Evolutionary conservation across 2,113 vertebrate genomes (phyloP), one percentile per base, ranked within the genome.

Genomic region (Tenebrosternarchus preto): DNA sequence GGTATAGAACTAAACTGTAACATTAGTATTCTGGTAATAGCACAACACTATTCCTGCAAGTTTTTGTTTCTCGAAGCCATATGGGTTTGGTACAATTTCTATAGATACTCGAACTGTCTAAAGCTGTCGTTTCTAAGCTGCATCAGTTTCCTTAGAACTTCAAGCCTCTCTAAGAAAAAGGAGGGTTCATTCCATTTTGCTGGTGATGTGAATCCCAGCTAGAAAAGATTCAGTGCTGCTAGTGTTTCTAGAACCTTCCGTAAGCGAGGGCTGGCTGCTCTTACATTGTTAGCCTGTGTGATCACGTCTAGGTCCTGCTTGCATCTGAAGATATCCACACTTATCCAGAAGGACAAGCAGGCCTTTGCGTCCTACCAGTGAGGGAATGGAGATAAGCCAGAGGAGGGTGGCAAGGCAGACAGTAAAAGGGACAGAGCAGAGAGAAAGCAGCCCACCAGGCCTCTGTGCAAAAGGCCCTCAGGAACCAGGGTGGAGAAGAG

Each of bases 351-450:
- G 67, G 78, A 80, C 73, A 76, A 70, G 53, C 59, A 29, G 64
- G 75, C 20, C 31, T 85, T 72, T 85, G 82, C 76, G 80, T 76
- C 39, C 66, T 70, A 64, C 43, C 66, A n/a, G 79, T 53, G 22
- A 72, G 69, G 3, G 3, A 31, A 31, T 22, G 60, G 8, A 73
- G 61, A 67, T 31, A 53, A 55, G 68, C 80, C 73, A 53, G 22
- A 68, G 12, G 57, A 76, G 17, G 60, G 76, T 70, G 77, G 33
- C 66, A 69, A 76, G 36, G 33, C 43, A 25, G 71, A 83, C 86
- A 89, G 86, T 81, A 85, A 85, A 86, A 89, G 88, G 69, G 81
- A 76, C 36, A 82, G 76, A 69, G 73, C 78, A 82, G 59, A 82
- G 36, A 36, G 1, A 56, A 43, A 74, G 53, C 24, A 57, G 61